These are phyloP conservation scores for Ichneumoninae sp. DNA, from an alignment of 2,888 invertebrate genomes.

Conservation along the genomic window DNA sequence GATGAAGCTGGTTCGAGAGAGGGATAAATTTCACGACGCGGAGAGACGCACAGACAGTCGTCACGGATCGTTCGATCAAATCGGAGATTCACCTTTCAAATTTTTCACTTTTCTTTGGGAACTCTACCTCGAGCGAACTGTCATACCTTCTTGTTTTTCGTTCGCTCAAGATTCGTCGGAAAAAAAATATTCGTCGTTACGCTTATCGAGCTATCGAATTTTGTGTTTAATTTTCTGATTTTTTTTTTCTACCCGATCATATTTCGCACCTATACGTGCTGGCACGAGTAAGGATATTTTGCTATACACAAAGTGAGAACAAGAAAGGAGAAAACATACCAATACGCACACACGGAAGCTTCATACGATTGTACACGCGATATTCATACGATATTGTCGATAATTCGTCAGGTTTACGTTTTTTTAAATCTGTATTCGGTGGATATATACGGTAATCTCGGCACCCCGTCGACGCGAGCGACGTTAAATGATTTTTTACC, in stretches of 20 bases:
- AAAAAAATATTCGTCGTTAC: conserved; percentile 59
- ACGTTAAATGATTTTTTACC: conserved; percentile 15
- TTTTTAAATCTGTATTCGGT: conserved; percentile 25
- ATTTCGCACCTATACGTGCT: conserved; percentile 61
- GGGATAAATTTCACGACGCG: background rate
- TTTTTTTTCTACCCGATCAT: conserved; percentile 47
- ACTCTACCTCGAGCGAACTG: conserved; percentile 27
- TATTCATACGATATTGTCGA: background rate
- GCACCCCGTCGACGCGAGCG: conserved; percentile 3
- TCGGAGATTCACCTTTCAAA: conserved; percentile 36
- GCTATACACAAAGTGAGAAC: conserved; percentile 40
- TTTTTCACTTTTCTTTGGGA: conserved; percentile 37
- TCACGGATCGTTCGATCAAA: conserved; percentile 39
- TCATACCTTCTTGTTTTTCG: conserved; percentile 29
- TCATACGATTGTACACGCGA: conserved; percentile 34
- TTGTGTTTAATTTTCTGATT: conserved; percentile 28
- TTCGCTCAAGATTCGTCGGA: conserved; percentile 39
- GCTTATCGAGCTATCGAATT: conserved; percentile 62
- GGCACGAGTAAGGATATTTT: conserved; percentile 67
- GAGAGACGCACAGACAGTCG: conserved; percentile 5
- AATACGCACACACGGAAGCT: conserved; percentile 52
- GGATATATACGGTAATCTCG: conserved; percentile 2
- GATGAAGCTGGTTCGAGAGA: background rate
- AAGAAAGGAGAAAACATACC: conserved; percentile 19
- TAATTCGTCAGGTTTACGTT: conserved; percentile 2